Evolutionary conservation across 2,888 invertebrate species (phyloP).

Genomic region (Philereme transversata): DNA sequence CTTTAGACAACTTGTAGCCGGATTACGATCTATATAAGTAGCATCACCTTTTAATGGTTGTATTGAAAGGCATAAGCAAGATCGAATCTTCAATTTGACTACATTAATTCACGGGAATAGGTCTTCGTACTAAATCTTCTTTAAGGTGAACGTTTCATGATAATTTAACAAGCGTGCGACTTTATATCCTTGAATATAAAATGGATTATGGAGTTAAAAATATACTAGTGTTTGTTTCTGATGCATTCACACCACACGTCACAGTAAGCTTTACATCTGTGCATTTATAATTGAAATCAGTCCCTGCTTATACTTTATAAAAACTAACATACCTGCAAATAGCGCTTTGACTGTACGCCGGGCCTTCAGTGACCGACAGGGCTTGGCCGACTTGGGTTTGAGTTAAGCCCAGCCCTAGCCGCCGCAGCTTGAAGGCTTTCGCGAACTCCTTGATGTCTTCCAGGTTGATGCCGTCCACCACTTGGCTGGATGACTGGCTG

Average conservation of each 20-base stretch:
- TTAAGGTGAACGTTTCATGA: conserved; percentile 49
- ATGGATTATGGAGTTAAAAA: too few relatives aligned
- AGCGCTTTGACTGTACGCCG: conserved; percentile 99
- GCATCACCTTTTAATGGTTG: too few relatives aligned
- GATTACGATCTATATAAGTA: too few relatives aligned
- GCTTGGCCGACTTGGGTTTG: conserved; percentile 99
- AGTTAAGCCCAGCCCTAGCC: conserved; percentile 96
- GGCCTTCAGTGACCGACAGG: conserved; percentile 97
- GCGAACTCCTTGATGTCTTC: conserved; percentile 99
- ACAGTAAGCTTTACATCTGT: too few relatives aligned
- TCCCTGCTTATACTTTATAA: conserved; percentile 27
- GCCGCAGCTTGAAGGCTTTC: conserved; percentile 96
- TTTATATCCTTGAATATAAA: conserved; percentile 53
- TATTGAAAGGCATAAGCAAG: too few relatives aligned
- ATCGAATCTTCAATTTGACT: too few relatives aligned
- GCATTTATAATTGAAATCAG: too few relatives aligned
- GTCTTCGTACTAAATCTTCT: conserved; percentile 27
- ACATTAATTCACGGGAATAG: too few relatives aligned
- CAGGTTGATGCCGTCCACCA: conserved; percentile 97
- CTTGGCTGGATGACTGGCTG: conserved; percentile 96
- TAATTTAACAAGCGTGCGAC: conserved; percentile 75
- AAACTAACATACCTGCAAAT: conserved; percentile 93
- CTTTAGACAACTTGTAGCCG: too few relatives aligned
- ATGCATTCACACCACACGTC: too few relatives aligned
- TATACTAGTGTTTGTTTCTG: too few relatives aligned